Conservation (phyloP, 2,888 invertebrate species). For the Liodrosophila aerea region DNA sequence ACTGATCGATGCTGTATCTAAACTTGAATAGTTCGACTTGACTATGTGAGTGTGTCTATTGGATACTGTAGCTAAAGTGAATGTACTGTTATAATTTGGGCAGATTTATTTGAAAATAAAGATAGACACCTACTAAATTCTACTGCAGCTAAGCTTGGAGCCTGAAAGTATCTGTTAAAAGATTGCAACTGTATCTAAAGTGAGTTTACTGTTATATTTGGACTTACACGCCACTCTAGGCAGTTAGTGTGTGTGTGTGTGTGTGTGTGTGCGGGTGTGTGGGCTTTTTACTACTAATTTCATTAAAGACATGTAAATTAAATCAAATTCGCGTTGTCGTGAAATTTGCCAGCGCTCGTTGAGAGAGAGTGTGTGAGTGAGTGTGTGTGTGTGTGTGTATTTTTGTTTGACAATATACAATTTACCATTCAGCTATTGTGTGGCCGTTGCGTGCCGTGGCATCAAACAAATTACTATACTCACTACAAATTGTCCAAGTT, state of each 20-base stretch:
- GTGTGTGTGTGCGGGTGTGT: slow-evolving; percentile 2
- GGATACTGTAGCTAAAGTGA: too few species aligned
- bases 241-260: slow-evolving; percentile 9
- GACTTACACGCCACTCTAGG: background rate
- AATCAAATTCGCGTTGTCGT: slow-evolving; percentile 67
- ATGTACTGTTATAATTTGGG: too few species aligned
- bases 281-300: slow-evolving; percentile 62
- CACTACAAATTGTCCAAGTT: slow-evolving; percentile 44
- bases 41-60: too few species aligned
- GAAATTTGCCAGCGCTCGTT: slow-evolving; percentile 57
- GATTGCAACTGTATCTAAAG: slow-evolving; percentile 17
- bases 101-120: too few species aligned
- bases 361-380: slow-evolving; percentile 17
- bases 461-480: slow-evolving; percentile 43
- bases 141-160: too few species aligned
- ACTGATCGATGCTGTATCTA: slow-evolving; percentile 1
- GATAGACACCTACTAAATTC: too few species aligned
- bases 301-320: slow-evolving; percentile 76
- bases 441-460: slow-evolving; percentile 36
- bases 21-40: too few species aligned
- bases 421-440: slow-evolving; percentile 21
- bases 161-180: too few species aligned
- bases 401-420: slow-evolving; percentile 44
- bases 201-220: slow-evolving; percentile 34
- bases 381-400: slow-evolving; percentile 22